Percentiles rank a stretch among this genome's conserved stretches.
These are phyloP conservation scores for Muscicapa adusta DNA, from an alignment of 2,113 vertebrate species.

Conservation along the genomic window DNA sequence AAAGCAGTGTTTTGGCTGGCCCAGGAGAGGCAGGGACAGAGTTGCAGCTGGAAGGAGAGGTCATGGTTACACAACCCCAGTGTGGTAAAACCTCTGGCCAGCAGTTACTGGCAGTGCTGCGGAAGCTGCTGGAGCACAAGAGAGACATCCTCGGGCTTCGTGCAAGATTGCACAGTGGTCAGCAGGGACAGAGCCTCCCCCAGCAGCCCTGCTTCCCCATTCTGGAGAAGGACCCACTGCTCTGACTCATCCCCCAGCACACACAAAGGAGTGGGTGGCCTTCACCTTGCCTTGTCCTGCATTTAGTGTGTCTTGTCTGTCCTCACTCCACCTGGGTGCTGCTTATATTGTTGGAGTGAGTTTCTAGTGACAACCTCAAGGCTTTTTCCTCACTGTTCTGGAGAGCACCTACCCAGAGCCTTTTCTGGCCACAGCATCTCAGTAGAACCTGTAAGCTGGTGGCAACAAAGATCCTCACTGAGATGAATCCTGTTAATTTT, in stretches of 20 bases:
- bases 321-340: background rate
- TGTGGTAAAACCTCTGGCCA: constrained; percentile 37
- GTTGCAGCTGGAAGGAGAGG: constrained; percentile 1
- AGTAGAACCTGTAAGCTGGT: background rate
- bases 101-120: constrained; percentile 45
- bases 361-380: background rate
- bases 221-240: background rate
- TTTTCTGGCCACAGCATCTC: background rate
- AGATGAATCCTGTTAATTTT: background rate
- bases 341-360: background rate
- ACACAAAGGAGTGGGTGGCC: background rate
- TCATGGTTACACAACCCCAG: background rate
- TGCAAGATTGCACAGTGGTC: constrained; percentile 33
- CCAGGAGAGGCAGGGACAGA: background rate
- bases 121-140: constrained; percentile 52
- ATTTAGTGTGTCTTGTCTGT: background rate
- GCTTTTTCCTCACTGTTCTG: background rate
- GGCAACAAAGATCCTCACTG: background rate
- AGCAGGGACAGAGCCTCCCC: constrained; percentile 13
- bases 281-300: background rate
- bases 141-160: background rate
- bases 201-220: constrained; percentile 20
- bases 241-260: background rate
- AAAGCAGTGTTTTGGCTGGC: background rate
- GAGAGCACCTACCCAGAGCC: background rate